Evolutionary conservation across 2,113 vertebrate species (phyloP).

Genomic region (Ovibos moschatus): DNA sequence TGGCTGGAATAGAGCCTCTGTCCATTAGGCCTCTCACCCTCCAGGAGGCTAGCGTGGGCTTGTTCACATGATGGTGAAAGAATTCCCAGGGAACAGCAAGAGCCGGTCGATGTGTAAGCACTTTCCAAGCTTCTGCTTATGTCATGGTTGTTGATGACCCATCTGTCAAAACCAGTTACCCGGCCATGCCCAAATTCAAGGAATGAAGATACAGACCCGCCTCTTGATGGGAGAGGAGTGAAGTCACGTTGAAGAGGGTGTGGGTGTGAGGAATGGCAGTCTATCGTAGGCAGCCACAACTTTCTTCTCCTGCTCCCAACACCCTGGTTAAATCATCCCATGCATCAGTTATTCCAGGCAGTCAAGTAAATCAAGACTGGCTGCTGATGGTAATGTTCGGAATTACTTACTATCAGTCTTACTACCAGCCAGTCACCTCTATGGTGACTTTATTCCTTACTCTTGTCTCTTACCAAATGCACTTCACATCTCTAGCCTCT

Average conservation of each 20-base stretch:
- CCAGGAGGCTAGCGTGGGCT: not conserved
- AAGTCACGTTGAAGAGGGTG: not conserved
- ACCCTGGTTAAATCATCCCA: not conserved
- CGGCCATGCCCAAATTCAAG: not conserved
- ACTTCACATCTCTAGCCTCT: not conserved
- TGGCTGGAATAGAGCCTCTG: not conserved
- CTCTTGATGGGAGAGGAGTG: not conserved
- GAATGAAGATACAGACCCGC: not conserved
- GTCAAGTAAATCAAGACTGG: not conserved
- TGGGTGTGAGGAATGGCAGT: not conserved
- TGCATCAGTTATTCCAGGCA: not conserved
- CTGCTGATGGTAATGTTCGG: not conserved
- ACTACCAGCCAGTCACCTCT: not conserved
- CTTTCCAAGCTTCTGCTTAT: slow-evolving; percentile 13
- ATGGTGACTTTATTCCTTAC: not conserved
- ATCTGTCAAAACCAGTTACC: not conserved
- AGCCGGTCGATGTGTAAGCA: not conserved
- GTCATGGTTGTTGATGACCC: not conserved
- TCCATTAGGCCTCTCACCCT: not conserved
- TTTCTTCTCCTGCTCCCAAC: not conserved
- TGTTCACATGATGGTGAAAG: not conserved
- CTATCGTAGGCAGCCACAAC: not conserved
- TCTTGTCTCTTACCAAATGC: not conserved
- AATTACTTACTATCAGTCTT: not conserved
- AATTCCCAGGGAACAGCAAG: not conserved